Conservation (phyloP, 2,888 invertebrate genomes). For the Lagria hirta region DNA sequence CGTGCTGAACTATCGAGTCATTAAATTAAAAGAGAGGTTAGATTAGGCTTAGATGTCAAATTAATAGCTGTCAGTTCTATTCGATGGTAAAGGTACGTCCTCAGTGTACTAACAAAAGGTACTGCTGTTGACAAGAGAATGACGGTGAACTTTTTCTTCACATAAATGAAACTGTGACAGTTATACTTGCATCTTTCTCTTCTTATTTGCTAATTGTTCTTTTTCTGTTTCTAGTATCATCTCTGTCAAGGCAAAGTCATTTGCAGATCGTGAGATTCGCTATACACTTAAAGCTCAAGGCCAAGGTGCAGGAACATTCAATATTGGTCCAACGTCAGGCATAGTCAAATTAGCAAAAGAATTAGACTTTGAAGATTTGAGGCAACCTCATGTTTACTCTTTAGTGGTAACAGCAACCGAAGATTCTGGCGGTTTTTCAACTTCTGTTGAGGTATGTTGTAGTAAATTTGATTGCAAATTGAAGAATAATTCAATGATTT, state of each 20-base stretch:
- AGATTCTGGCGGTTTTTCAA: slow-evolving; percentile 96
- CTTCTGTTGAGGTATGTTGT: slow-evolving; percentile 85
- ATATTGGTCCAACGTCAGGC: slow-evolving; percentile 91
- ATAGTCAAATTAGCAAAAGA: slow-evolving; percentile 94
- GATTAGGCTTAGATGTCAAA: no score
- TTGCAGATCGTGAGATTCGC: slow-evolving; percentile 94
- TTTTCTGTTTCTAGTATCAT: slow-evolving; percentile 91
- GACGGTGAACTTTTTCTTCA: no score
- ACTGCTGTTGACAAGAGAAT: no score
- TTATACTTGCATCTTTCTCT: no score
- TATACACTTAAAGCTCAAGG: slow-evolving; percentile 93
- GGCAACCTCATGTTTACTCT: slow-evolving; percentile 92
- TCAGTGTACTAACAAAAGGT: no score
- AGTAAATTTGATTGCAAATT: no score
- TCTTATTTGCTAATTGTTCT: slow-evolving; percentile 24
- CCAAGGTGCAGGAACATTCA: slow-evolving; percentile 92
- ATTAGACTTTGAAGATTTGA: slow-evolving; percentile 93
- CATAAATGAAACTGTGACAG: no score
- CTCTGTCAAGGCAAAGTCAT: slow-evolving; percentile 95
- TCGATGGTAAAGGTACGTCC: no score
- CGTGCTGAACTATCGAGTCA: no score
- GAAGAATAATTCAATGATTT: slow-evolving; percentile 1
- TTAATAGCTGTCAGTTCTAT: no score
- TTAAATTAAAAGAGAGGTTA: no score
- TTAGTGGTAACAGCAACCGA: slow-evolving; percentile 93